Evolutionary conservation across 2,797 vertebrate species (phyloP).

Genomic region (Sphenodon punctatus): DNA sequence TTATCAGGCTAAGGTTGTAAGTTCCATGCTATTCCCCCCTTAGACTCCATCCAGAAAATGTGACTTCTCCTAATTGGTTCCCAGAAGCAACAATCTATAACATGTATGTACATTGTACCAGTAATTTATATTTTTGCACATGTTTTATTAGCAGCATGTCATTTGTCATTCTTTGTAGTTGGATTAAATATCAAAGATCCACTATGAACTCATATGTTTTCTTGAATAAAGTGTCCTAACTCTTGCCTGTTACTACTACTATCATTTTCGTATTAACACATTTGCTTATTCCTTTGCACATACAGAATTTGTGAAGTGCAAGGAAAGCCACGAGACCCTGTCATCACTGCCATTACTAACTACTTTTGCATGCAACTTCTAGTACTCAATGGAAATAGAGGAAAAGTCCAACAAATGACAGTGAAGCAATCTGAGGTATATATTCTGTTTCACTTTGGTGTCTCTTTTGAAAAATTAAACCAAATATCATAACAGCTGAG

Average conservation of each 20-base stretch:
- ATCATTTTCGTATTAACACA: too few relatives aligned
- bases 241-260: too few relatives aligned
- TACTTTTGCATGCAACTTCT: too few relatives aligned
- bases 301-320: too few relatives aligned
- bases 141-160: not conserved
- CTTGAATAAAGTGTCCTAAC: not conserved
- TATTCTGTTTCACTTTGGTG: not conserved
- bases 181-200: not conserved
- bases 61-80: conserved; percentile 31
- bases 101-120: not conserved
- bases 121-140: not conserved
- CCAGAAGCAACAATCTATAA: conserved; percentile 33
- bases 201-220: conserved; percentile 15
- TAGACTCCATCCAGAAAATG: conserved; percentile 1
- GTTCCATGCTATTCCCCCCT: not conserved
- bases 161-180: not conserved
- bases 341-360: too few relatives aligned
- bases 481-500: not conserved
- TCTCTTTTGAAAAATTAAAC: not conserved
- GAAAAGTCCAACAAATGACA: not conserved
- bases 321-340: too few relatives aligned
- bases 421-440: not conserved
- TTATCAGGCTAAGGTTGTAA: not conserved
- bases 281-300: too few relatives aligned
- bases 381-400: not conserved